Percentiles rank a stretch among this genome's conserved stretches.
These are phyloP conservation scores for Hermodice carunculata DNA, from an alignment of 2,888 invertebrate species.

Conservation along the genomic window DNA sequence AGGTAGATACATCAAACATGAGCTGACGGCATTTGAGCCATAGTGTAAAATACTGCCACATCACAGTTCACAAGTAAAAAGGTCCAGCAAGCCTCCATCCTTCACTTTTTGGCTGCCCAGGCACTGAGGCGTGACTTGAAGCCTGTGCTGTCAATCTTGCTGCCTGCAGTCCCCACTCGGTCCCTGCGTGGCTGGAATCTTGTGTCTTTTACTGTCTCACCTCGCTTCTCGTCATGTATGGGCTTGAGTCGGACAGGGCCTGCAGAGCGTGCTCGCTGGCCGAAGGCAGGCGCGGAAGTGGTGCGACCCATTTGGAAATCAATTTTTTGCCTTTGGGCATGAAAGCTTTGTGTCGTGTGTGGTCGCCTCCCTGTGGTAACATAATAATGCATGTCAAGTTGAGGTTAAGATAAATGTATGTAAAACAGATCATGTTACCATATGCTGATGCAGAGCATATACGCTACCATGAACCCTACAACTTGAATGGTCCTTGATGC, in stretches of 20 bases:
- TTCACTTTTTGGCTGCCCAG: no score
- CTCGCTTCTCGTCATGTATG: no score
- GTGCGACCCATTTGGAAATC: neutral
- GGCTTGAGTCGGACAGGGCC: neutral
- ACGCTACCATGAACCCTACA: no score
- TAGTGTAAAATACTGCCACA: no score
- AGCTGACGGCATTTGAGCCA: no score
- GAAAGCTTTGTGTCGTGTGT: constrained; percentile 8
- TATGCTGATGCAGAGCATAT: no score
- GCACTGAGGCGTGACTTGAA: constrained; percentile 3
- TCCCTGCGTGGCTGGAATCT: neutral
- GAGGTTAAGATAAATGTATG: neutral
- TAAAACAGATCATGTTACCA: neutral
- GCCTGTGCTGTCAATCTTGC: no score
- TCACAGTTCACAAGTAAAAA: no score
- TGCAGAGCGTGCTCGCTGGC: constrained; percentile 2
- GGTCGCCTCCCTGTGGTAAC: constrained; percentile 2
- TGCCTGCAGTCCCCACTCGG: neutral
- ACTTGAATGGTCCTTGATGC: no score
- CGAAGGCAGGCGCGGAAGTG: constrained; percentile 9
- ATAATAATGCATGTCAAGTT: neutral
- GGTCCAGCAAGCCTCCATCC: no score
- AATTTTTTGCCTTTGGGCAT: neutral
- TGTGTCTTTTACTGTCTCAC: no score
- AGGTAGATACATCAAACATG: no score